Conservation (phyloP, 2,888 invertebrate genomes). For the Lithophane socia region DNA sequence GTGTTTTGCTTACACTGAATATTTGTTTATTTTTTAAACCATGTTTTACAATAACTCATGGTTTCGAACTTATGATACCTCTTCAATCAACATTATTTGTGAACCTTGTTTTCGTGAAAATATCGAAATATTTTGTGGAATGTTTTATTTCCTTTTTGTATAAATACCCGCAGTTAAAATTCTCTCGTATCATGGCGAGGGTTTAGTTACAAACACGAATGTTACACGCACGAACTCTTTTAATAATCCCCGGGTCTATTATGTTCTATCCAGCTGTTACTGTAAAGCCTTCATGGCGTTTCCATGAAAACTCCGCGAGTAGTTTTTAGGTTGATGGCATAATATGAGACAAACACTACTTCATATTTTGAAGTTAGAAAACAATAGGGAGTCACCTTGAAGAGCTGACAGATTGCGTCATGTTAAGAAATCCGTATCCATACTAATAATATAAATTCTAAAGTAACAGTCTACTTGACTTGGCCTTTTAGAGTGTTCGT, state of each 20-base stretch:
- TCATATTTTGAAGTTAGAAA: background rate
- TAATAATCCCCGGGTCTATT: background rate
- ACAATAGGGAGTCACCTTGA: no score
- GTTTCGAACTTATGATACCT: background rate
- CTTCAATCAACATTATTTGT: background rate
- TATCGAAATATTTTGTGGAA: background rate
- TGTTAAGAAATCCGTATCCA: no score
- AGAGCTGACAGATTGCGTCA: no score
- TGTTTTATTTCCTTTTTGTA: background rate
- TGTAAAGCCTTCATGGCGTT: background rate
- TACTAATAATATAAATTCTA: no score
- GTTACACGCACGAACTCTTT: background rate
- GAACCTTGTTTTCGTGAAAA: background rate
- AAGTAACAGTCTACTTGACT: background rate
- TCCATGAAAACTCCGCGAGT: background rate
- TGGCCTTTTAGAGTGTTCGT: background rate
- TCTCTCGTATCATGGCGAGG: background rate
- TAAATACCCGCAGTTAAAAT: background rate
- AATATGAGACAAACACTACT: background rate
- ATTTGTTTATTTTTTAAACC: background rate
- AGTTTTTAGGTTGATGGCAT: background rate
- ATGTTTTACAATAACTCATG: background rate
- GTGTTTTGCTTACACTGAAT: constrained; percentile 20
- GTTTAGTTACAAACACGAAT: background rate
- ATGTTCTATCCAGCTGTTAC: background rate